Percentiles rank a stretch among this genome's conserved stretches.
These are phyloP conservation scores for Drosophila koepferae DNA, from an alignment of 2,888 invertebrate genomes.

Conservation along the genomic window DNA sequence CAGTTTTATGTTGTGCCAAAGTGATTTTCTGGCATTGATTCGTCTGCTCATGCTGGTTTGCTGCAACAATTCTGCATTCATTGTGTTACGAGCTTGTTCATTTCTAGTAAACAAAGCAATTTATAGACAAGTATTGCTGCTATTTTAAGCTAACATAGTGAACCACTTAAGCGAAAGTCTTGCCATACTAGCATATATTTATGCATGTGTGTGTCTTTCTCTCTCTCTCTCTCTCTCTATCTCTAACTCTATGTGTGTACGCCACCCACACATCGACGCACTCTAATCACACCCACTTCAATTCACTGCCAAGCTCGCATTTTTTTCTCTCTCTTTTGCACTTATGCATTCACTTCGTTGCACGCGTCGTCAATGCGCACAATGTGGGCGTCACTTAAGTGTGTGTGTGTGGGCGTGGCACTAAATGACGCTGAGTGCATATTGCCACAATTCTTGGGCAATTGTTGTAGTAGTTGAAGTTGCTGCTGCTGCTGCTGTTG, in stretches of 20 bases:
- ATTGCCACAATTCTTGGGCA: conserved; percentile 69
- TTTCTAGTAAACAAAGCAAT: conserved; percentile 53
- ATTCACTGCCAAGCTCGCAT: conserved; percentile 34
- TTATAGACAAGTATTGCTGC: conserved; percentile 51
- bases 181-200: conserved; percentile 3
- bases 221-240: background rate
- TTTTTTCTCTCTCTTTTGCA: conserved; percentile 19
- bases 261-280: conserved; percentile 22
- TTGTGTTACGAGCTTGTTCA: conserved; percentile 38
- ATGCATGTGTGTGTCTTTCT: background rate
- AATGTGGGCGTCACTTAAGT: conserved; percentile 42
- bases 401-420: conserved; percentile 46
- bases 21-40: background rate
- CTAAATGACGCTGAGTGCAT: conserved; percentile 74
- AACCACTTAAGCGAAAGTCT: conserved; percentile 42
- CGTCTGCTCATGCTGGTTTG: background rate
- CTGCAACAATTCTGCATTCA: conserved; percentile 11
- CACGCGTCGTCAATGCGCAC: conserved; percentile 60
- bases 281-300: conserved; percentile 59
- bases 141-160: conserved; percentile 32
- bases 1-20: background rate
- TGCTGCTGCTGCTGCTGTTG: conserved; percentile 18
- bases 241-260: background rate
- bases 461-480: conserved; percentile 31
- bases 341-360: conserved; percentile 56